These are phyloP conservation scores for Chlorodrepanis virens DNA, from an alignment of 2,113 vertebrate genomes.

Conservation along the genomic window DNA sequence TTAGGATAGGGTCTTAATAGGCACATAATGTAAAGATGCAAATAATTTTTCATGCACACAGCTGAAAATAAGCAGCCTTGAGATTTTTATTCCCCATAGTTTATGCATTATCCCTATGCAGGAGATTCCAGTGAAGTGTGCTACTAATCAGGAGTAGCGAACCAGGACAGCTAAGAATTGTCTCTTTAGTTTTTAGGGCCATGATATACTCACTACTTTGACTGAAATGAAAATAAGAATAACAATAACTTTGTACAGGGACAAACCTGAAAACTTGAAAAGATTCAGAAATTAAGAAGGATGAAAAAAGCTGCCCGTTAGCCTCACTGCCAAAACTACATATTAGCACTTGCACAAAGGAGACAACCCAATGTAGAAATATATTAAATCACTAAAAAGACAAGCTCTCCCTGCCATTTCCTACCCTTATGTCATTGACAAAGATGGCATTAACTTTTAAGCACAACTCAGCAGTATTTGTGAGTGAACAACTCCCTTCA, in stretches of 20 bases:
- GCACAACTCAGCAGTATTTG: neutral
- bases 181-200: neutral
- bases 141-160: neutral
- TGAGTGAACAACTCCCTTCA: neutral
- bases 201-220: neutral
- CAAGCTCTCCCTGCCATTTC: neutral
- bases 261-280: neutral
- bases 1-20: neutral
- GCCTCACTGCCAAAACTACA: neutral
- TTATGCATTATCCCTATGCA: neutral
- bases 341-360: neutral
- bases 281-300: neutral
- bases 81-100: neutral
- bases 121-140: neutral
- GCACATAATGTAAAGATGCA: neutral
- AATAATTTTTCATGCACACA: neutral
- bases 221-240: neutral
- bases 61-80: slow-evolving; percentile 20
- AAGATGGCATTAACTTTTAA: neutral
- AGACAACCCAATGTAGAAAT: neutral
- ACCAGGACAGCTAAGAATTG: neutral
- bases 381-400: neutral
- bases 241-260: neutral
- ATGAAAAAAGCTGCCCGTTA: neutral
- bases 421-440: neutral